Conservation (phyloP, 2,888 invertebrate genomes). For the Nomada flava region DNA sequence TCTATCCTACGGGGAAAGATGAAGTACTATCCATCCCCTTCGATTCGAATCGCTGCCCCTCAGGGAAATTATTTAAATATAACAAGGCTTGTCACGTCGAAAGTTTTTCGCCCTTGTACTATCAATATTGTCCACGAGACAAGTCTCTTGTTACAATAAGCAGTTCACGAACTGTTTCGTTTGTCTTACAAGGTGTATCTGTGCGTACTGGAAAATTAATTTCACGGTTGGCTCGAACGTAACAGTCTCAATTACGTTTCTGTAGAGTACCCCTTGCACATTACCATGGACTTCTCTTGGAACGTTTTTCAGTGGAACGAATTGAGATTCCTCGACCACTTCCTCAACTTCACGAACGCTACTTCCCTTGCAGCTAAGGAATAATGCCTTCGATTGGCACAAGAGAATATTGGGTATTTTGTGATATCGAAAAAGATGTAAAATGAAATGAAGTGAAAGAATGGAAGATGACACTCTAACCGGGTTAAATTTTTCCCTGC, state of each 20-base stretch:
- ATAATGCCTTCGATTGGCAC: not conserved
- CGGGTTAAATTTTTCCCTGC: not conserved
- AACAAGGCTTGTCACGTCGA: conserved; percentile 1
- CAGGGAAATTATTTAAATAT: conserved; percentile 58
- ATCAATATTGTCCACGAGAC: not conserved
- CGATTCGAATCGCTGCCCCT: conserved; percentile 38
- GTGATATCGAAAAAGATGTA: too few species aligned
- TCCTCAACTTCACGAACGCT: conserved; percentile 2
- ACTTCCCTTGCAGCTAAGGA: not conserved
- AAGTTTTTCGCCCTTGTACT: not conserved
- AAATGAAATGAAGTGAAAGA: too few species aligned
- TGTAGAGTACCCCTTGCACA: not conserved
- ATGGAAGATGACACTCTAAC: not conserved
- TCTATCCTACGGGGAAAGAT: not conserved
- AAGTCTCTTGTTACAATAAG: not conserved
- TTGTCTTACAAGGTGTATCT: conserved; percentile 5
- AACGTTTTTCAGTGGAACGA: not conserved
- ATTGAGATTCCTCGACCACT: too few species aligned
- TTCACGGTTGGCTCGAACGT: not conserved
- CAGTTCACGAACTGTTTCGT: conserved; percentile 10
- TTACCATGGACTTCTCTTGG: not conserved
- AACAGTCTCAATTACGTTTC: conserved; percentile 12
- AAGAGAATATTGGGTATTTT: not conserved
- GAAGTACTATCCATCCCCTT: conserved; percentile 28
- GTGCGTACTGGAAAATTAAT: conserved; percentile 28